Conservation (phyloP, 2,113 vertebrate genomes). For the Semnornis frantzii region DNA sequence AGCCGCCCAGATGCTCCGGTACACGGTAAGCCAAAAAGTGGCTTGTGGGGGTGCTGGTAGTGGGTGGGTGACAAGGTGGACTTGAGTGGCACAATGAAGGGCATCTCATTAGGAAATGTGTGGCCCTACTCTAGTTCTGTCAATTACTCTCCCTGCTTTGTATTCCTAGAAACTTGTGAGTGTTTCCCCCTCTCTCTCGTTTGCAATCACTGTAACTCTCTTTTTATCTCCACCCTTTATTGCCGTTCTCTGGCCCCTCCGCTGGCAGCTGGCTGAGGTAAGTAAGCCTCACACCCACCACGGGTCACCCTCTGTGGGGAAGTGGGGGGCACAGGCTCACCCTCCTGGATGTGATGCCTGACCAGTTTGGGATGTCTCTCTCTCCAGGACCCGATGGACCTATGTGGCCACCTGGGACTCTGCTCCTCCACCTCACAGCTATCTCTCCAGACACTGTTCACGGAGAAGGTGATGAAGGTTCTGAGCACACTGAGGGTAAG, state of each 20-base stretch:
- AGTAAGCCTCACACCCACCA: background rate
- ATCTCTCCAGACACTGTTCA: constrained; percentile 77
- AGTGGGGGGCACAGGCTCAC: background rate
- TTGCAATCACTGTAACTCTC: constrained; percentile 4
- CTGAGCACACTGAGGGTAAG: constrained; percentile 41
- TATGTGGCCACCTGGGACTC: constrained; percentile 82
- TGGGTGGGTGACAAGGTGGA: rapidly evolving
- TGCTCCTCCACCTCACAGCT: constrained; percentile 67
- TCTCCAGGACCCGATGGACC: constrained; percentile 79
- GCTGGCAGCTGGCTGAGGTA: constrained; percentile 68
- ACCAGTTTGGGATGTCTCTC: background rate
- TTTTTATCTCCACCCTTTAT: constrained; percentile 46
- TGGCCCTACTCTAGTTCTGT: background rate
- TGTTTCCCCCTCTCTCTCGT: background rate
- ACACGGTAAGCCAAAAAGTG: constrained; percentile 80
- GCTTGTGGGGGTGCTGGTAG: rapidly evolving
- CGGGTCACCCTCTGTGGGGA: rapidly evolving
- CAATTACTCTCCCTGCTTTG: background rate
- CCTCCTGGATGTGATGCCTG: rapidly evolving
- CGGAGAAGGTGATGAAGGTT: constrained; percentile 59
- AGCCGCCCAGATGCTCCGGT: constrained; percentile 76
- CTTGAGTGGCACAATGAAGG: rapidly evolving
- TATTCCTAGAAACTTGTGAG: background rate
- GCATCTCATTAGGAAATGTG: background rate
- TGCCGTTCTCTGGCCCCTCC: background rate